Evolutionary conservation across 2,113 vertebrate species (phyloP), one percentile per base, ranked within the genome.

Genomic region (Apus apus): DNA sequence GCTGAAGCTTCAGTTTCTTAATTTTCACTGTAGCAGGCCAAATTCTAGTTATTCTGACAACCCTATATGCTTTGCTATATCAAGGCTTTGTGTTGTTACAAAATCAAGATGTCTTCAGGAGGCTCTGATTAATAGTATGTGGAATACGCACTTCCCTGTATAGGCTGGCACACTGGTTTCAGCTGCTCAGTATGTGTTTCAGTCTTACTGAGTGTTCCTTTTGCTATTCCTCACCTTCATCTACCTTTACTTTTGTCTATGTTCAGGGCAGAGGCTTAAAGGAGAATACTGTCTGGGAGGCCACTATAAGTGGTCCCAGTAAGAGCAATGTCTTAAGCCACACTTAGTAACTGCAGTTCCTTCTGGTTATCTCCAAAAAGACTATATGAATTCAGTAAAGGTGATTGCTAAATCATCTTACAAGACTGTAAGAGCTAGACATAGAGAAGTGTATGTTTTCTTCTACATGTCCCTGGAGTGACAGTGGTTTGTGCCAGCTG

Each of bases 31-130:
- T 51, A 90, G 19, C 51, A 58, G 56, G 20, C 23, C 50, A 73
- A 73, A 23, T 64, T 21, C 12, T 54, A 4, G 4, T 48, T 88
- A 76, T 88, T 83, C 9, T 70, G n/a, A 14, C 5, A 82, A 16
- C 15, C 4, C 9, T 38, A 0, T 85, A 43, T 66, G 46, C 64
- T 88, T 62, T 14, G 3, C 43, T 64, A 0, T 19, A 29, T 38
- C 12, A 54, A 72, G 54, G 29, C 8, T 67, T 75, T 4, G 26
- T 76, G n/a, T 23, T 64, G 23, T 68, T 85, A 26, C 36, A 2
- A 43, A 48, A 45, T 61, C 58, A 40, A 34, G 46, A 40, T n/a
- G 32, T 25, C n/a, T 89, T 83, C 22, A 40, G 66, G 38, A 78
- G 45, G 15, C 70, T 75, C 62, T 62, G 58, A n/a, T 27, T 75